Conservation (phyloP, 2,888 invertebrate species). For the Ceriagrion tenellum region DNA sequence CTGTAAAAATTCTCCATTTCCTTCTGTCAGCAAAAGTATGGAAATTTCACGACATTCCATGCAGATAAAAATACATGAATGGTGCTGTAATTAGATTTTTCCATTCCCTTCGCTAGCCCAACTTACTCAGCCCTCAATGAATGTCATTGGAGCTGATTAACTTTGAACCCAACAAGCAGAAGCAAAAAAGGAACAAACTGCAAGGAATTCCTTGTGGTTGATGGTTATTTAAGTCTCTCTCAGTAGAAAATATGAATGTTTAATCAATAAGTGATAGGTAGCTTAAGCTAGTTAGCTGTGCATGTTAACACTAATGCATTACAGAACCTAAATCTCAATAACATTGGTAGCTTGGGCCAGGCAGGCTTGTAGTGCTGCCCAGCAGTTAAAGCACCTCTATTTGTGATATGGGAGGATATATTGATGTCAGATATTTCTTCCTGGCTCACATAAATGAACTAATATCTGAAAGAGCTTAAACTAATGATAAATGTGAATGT, state of each 20-base stretch:
- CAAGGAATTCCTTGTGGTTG: slow-evolving; percentile 10
- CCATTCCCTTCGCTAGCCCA: neutral
- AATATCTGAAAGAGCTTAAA: neutral
- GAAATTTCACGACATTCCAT: slow-evolving; percentile 66
- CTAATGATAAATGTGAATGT: slow-evolving; percentile 1
- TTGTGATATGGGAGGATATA: slow-evolving; percentile 31
- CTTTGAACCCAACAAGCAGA: neutral
- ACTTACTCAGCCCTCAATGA: neutral
- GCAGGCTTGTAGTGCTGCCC: slow-evolving; percentile 61
- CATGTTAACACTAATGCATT: slow-evolving; percentile 53
- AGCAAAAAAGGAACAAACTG: neutral
- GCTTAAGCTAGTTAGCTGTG: slow-evolving; percentile 59
- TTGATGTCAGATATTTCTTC: neutral
- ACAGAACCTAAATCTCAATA: neutral
- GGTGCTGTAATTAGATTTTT: slow-evolving; percentile 16
- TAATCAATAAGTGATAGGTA: slow-evolving; percentile 33
- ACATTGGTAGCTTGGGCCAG: slow-evolving; percentile 41
- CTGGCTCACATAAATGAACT: slow-evolving; percentile 16
- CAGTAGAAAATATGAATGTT: slow-evolving; percentile 49
- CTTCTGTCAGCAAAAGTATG: slow-evolving; percentile 25
- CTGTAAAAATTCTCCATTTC: neutral
- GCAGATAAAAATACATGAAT: slow-evolving; percentile 63
- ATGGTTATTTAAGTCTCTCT: neutral
- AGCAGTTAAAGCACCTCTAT: neutral
- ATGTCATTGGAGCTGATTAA: neutral